Conservation (phyloP, 2,888 invertebrate genomes). For the Netelia fuscicornis region DNA sequence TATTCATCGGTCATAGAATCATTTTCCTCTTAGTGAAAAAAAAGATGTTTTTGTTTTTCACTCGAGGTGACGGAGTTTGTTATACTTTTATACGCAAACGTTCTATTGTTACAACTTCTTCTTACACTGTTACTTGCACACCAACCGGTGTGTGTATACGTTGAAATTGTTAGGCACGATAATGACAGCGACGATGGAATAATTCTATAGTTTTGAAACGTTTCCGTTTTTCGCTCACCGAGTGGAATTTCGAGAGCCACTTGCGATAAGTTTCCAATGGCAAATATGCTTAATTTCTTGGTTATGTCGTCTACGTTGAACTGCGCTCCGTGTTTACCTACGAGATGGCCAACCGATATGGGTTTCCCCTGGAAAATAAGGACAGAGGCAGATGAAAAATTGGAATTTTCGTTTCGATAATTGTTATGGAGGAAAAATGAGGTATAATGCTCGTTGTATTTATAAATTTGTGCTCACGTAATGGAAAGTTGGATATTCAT, state of each 20-base stretch:
- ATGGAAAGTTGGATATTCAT: slow-evolving; percentile 23
- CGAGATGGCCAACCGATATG: slow-evolving; percentile 17
- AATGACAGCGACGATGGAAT: neutral
- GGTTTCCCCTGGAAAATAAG: slow-evolving; percentile 39
- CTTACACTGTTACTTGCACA: neutral
- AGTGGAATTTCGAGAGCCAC: slow-evolving; percentile 70
- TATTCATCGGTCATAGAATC: slow-evolving; percentile 19
- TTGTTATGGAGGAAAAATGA: no score
- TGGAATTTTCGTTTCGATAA: neutral
- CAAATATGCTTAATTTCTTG: slow-evolving; percentile 65
- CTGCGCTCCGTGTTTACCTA: slow-evolving; percentile 54
- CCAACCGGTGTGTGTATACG: neutral
- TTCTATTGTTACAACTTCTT: slow-evolving; percentile 54
- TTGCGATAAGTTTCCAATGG: slow-evolving; percentile 72
- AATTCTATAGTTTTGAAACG: slow-evolving; percentile 10
- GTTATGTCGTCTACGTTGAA: slow-evolving; percentile 63
- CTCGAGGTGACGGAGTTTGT: slow-evolving; percentile 13
- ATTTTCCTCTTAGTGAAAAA: slow-evolving; percentile 5
- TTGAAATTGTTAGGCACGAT: no score
- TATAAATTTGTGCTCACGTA: slow-evolving; percentile 33
- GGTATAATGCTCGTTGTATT: neutral
- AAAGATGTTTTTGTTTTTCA: slow-evolving; percentile 25
- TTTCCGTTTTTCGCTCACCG: slow-evolving; percentile 68
- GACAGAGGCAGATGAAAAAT: neutral
- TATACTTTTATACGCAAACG: slow-evolving; percentile 20